Conservation (phyloP, 1,140 invertebrate species). For the Drosophila parvula region DNA sequence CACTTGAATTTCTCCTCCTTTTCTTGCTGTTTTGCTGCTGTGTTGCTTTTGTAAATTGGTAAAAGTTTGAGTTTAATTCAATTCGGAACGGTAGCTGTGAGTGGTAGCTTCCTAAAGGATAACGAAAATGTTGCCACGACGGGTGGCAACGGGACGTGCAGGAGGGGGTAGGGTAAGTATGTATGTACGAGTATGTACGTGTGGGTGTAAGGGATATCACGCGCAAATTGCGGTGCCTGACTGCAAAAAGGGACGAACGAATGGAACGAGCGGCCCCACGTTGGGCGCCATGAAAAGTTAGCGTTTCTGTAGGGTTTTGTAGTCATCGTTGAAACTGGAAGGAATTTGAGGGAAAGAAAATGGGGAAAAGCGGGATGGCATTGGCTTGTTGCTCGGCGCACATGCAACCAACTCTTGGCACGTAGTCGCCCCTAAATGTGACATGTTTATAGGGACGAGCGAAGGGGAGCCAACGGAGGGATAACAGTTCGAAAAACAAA, state of each 20-base stretch:
- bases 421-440: constrained; percentile 73
- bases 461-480: constrained; percentile 4
- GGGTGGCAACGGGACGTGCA: not conserved
- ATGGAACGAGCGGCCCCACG: constrained; percentile 5
- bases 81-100: constrained; percentile 83
- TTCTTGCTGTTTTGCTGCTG: constrained; percentile 48
- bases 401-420: constrained; percentile 77
- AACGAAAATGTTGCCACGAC: constrained; percentile 50
- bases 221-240: constrained; percentile 79
- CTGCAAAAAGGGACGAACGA: constrained; percentile 48
- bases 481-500: constrained; percentile 50
- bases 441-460: constrained; percentile 62
- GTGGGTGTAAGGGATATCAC: constrained; percentile 77
- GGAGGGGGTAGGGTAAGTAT: constrained; percentile 1
- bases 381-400: constrained; percentile 73
- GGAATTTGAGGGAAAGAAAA: not conserved
- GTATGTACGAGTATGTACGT: constrained; percentile 5
- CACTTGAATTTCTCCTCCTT: constrained; percentile 4
- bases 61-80: constrained; percentile 84
- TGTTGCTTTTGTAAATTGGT: constrained; percentile 83
- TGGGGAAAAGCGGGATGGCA: constrained; percentile 14
- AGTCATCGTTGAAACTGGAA: not conserved
- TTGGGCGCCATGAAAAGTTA: constrained; percentile 31
- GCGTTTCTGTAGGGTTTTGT: constrained; percentile 5
- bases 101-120: constrained; percentile 81